Conservation (phyloP, 2,113 vertebrate genomes). For the Asarcornis scutulata region DNA sequence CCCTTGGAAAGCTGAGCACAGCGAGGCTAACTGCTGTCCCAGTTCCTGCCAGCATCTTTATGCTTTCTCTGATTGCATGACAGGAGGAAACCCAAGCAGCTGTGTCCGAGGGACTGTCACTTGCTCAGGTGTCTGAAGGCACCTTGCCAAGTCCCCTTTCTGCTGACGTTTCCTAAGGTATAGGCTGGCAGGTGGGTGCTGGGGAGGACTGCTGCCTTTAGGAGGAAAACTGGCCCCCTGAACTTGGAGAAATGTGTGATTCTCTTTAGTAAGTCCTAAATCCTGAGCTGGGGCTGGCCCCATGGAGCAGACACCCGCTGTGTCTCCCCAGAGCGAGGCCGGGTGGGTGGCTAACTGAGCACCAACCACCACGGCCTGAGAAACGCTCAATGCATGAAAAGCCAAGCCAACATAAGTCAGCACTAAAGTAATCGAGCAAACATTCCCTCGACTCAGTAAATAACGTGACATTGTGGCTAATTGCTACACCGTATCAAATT, state of each 20-base stretch:
- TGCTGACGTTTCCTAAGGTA: background rate
- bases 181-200: background rate
- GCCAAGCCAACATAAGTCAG: background rate
- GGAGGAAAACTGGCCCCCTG: no score
- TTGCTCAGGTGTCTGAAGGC: background rate
- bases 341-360: background rate
- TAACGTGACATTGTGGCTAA: background rate
- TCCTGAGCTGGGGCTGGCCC: background rate
- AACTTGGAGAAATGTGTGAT: background rate
- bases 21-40: background rate
- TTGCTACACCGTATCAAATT: background rate
- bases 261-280: background rate
- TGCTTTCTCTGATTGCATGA: background rate
- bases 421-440: background rate
- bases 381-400: background rate
- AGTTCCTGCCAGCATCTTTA: background rate
- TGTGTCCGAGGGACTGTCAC: background rate
- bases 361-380: fast-evolving
- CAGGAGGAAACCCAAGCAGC: background rate
- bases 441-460: background rate
- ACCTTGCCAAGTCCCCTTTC: background rate
- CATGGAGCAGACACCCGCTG: background rate
- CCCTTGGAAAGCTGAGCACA: background rate
- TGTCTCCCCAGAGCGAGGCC: background rate
- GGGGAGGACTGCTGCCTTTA: background rate